A percentile compares a stretch with the other conserved stretches of the same genome.
These are phyloP conservation scores for Thyatira batis DNA, from an alignment of 2,888 invertebrate species.

Conservation along the genomic window DNA sequence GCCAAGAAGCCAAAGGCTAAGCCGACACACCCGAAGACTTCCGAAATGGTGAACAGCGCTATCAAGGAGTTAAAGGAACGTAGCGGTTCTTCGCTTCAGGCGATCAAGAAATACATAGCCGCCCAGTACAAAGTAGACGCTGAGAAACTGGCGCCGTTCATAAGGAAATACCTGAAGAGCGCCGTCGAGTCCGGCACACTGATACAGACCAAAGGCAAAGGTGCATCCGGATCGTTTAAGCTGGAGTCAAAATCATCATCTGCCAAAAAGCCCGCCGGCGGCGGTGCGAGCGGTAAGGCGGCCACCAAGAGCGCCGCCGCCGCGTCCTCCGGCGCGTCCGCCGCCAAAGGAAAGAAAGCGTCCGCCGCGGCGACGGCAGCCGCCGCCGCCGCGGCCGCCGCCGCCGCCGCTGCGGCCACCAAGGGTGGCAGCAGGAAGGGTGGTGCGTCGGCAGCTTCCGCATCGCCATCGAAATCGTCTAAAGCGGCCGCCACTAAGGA, in stretches of 20 bases:
- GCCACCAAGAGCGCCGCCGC: no score
- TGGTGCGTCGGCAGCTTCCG: conserved; percentile 28
- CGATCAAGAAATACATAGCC: conserved; percentile 85
- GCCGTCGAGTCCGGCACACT: conserved; percentile 80
- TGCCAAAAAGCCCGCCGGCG: no score
- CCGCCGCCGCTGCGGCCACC: conserved; percentile 17
- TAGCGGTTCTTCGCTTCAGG: conserved; percentile 81
- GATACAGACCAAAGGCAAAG: conserved; percentile 81
- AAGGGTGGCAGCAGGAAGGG: conserved; percentile 18
- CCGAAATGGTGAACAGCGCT: conserved; percentile 82
- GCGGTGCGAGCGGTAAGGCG: no score
- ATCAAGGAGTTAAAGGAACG: conserved; percentile 78
- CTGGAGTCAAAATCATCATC: conserved; percentile 48
- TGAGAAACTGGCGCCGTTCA: conserved; percentile 81
- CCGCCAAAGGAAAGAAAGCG: conserved; percentile 26
- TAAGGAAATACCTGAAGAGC: conserved; percentile 80
- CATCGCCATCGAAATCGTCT: conserved; percentile 24
- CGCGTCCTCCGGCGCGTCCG: no score
- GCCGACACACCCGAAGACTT: conserved; percentile 49
- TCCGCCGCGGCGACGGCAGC: conserved; percentile 22
- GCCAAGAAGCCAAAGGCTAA: conserved; percentile 54
- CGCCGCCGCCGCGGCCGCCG: conserved; percentile 22
- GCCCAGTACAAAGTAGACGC: conserved; percentile 83
- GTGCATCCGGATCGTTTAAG: conserved; percentile 73
- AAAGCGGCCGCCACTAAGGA: conserved; percentile 26